Base-by-base conservation (phyloP, 2,113 vertebrate species). In the Phoxinus phoxinus region DNA sequence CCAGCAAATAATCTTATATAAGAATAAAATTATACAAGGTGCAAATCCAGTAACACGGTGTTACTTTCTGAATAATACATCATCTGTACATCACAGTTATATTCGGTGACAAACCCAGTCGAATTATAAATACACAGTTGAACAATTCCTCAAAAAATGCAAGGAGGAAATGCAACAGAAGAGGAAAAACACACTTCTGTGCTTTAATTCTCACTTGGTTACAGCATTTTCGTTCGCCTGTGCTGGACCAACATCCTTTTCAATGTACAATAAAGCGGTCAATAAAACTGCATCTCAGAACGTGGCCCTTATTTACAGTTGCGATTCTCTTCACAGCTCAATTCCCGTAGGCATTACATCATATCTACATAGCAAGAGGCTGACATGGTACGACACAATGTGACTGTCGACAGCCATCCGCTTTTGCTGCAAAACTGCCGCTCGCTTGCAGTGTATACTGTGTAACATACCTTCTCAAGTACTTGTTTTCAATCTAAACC, bases 11-110 rank as follows among this genome's bases (percentile, higher is more conserved):
- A 97, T 95, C 95, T 97, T 96, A 96, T 96, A 96, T 92, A 97
- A 97, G 96, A 98, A 98, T 98, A 97, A 97, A 98, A 98, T 97
- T 97, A 97, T 96, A 97, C 97, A 95, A 97, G 96, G 93, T 96
- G 94, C 96, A 63, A 94, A 97, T 94, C 96, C 96, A 96, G 86
- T 95, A 96, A 96, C 95, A 95, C 80, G 2, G 44, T n/a, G 58
- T 86, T 83, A 79, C 87, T 96, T 96, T 96, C 95, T 95, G 94
- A 93, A 93, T 93, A 95, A 94, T 91, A 90, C 95, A 95, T 96
- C 94, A 92, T 95, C 95, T 97, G 95, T 97, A 97, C 95, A 97
- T 97, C 97, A 98, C 96, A 97, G 97, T 97, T 96, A 96, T 94
- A 94, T 92, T 83, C 78, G 83, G 65, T 74, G 51, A 81, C 82